Percentiles rank a stretch among this genome's conserved stretches.
These are phyloP conservation scores for Asteroscopus sphinx DNA, from an alignment of 2,888 invertebrate genomes.

Conservation along the genomic window DNA sequence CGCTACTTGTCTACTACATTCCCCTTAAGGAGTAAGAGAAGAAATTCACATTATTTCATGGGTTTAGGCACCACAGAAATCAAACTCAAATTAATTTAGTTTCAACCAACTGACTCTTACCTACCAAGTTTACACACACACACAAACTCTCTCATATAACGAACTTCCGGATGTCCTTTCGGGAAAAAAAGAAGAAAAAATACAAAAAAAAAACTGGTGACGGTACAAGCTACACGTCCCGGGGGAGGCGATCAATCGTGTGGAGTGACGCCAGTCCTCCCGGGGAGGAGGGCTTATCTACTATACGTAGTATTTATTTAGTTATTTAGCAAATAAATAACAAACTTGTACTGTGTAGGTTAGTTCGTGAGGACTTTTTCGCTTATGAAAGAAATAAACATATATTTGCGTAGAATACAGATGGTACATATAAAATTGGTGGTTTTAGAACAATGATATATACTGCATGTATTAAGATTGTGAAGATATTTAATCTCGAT, in stretches of 20 bases:
- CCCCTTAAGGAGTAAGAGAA: too few relatives aligned
- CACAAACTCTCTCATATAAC: constrained; percentile 33
- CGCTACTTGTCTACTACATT: too few relatives aligned
- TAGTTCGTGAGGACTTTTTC: background rate
- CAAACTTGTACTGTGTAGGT: constrained; percentile 23
- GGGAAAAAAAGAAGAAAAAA: constrained; percentile 36
- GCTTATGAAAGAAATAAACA: background rate
- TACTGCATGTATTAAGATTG: too few relatives aligned
- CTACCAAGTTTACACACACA: background rate
- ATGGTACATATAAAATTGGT: too few relatives aligned
- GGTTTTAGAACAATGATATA: too few relatives aligned
- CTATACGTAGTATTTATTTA: constrained; percentile 58
- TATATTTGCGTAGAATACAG: too few relatives aligned
- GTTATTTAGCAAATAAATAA: constrained; percentile 60
- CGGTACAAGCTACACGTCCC: constrained; percentile 66
- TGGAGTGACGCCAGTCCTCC: constrained; percentile 62
- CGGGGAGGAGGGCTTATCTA: constrained; percentile 42
- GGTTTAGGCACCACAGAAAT: too few relatives aligned
- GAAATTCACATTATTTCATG: too few relatives aligned
- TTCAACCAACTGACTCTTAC: background rate
- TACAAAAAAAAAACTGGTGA: constrained; percentile 55
- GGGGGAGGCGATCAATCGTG: constrained; percentile 72
- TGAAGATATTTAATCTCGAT: too few relatives aligned
- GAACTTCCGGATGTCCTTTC: constrained; percentile 58
- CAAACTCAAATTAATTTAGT: background rate